Evolutionary conservation across 1,140 invertebrate genomes (phyloP).

Genomic region (Cherax quadricarinatus): DNA sequence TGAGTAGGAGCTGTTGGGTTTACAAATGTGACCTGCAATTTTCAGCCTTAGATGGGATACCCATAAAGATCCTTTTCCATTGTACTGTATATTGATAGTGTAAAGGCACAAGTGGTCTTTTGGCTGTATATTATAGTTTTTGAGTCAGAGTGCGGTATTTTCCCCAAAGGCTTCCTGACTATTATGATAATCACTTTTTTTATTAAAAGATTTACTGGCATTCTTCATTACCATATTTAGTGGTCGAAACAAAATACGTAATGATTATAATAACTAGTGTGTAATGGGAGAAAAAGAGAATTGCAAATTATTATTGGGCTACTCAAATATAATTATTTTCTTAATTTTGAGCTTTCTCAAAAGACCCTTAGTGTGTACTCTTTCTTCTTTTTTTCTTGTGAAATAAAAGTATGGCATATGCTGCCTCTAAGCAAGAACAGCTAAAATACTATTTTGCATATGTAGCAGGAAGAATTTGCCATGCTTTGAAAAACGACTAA

Average conservation of each 20-base stretch:
- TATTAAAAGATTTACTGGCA: not conserved
- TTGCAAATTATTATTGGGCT: conserved; percentile 8
- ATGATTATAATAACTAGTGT: not conserved
- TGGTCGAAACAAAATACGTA: not conserved
- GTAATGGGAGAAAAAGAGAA: not conserved
- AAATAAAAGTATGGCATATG: not conserved
- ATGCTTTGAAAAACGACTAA: not conserved
- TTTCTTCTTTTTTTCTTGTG: not conserved
- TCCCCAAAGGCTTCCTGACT: conserved; percentile 58
- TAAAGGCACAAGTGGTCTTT: conserved; percentile 18
- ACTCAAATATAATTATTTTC: not conserved
- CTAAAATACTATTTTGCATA: not conserved
- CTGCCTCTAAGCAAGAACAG: not conserved
- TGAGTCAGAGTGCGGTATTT: conserved; percentile 45
- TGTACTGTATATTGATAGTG: conserved; percentile 44
- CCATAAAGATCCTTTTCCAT: conserved; percentile 60
- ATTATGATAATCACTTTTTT: conserved; percentile 36
- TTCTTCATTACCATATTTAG: not conserved
- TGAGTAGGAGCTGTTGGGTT: conserved; percentile 60
- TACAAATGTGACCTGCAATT: conserved; percentile 69
- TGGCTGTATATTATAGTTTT: conserved; percentile 30
- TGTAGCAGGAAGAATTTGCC: not conserved
- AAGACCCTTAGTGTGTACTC: not conserved
- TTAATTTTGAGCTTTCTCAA: not conserved
- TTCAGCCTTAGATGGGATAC: conserved; percentile 68